Evolutionary conservation across 2,113 vertebrate genomes (phyloP), one percentile per base, ranked within the genome.

Genomic region (Perognathus longimembris): DNA sequence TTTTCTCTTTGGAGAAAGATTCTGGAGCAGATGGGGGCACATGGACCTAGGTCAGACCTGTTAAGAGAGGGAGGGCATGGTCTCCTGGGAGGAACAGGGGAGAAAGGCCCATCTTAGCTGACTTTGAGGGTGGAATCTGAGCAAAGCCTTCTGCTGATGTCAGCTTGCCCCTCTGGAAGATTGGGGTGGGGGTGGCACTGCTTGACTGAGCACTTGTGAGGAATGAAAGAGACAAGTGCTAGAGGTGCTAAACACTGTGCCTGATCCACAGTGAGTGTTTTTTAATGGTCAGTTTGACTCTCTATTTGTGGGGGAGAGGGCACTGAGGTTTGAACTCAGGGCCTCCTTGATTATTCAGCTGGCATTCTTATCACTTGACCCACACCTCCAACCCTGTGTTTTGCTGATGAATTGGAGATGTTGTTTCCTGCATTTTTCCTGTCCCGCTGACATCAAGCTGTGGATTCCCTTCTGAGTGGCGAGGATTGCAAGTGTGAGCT

Each of bases 121-220:
- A 12, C 59, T 38, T 66, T 63, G 0, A 0, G 3, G 54, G 32
- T 38, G 78, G 30, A 7, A 4, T 34, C 63, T 66, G 26, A 34
- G 67, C 1, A 5, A 67, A 61, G 3, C 22, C 64, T 57, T 32
- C 59, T 36, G 4, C 24, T 2, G 22, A 7, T 40, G 3, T 70
- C 9, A 1, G 17, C n/a, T 9, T 92, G 78, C 71, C 83, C 28
- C 2, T 32, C 73, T 36, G 40, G 42, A 28, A n/a, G 36, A 1
- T 26, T 45, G 50, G 50, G 45, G 79, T 24, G 45, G 9, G 34
- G 7, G 3, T 8, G 12, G n/a, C 6, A 2, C 3, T 12, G 7
- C 38, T 14, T n/a, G 24, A 1, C 36, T 5, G 7, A 28, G 57
- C 14, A 26, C 14, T 9, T 18, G 28, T 38, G 61, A 82, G 75